Conservation (phyloP, 2,113 vertebrate species). For the Scolopax mira region DNA sequence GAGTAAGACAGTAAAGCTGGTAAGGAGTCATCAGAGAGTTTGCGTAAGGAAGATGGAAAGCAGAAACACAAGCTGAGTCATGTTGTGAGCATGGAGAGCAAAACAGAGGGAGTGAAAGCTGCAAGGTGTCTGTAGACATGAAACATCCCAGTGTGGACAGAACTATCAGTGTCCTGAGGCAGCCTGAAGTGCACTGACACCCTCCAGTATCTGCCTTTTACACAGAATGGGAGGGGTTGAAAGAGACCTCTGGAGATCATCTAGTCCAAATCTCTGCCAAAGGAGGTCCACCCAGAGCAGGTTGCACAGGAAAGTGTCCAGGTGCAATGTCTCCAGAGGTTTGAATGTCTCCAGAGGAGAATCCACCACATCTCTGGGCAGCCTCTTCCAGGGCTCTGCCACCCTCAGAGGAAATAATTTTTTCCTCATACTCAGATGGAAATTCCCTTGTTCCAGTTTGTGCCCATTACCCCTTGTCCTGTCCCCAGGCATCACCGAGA, state of each 20-base stretch:
- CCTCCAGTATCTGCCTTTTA: not conserved
- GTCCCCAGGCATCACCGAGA: not conserved
- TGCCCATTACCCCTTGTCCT: not conserved
- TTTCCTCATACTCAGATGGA: not conserved
- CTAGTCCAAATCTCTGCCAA: not conserved
- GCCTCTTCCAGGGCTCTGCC: not conserved
- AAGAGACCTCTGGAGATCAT: not conserved
- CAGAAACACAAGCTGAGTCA: not conserved
- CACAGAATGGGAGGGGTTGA: not conserved
- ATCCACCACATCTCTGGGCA: not conserved
- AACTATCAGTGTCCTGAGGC: not conserved
- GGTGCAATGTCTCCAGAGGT: too few species aligned
- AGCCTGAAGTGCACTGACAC: not conserved
- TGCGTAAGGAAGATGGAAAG: not conserved
- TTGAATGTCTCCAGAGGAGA: not conserved
- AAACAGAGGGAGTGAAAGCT: not conserved
- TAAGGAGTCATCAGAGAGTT: not conserved
- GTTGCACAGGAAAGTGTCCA: not conserved
- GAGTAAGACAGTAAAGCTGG: not conserved
- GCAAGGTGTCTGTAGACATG: not conserved
- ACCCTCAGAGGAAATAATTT: not conserved
- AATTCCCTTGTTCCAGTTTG: not conserved
- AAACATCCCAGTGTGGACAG: not conserved
- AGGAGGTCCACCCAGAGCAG: not conserved
- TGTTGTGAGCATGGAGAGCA: not conserved